Percentiles rank a stretch among this genome's conserved stretches.
These are phyloP conservation scores for Graphium colonna DNA, from an alignment of 2,888 invertebrate genomes.

Conservation along the genomic window DNA sequence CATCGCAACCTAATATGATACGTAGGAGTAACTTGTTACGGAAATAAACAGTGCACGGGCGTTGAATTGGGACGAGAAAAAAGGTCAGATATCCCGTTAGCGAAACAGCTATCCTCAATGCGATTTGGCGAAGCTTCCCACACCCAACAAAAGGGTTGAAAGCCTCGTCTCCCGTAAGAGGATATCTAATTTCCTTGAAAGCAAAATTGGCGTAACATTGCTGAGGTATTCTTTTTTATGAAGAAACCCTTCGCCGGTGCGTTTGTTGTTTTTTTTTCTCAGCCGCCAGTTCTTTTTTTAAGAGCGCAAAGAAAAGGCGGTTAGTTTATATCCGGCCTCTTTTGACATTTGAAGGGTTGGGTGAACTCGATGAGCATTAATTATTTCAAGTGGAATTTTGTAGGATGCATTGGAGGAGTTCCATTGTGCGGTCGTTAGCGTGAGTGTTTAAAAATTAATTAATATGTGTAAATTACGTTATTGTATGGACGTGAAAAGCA, in stretches of 20 bases:
- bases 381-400: conserved; percentile 72
- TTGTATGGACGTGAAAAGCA: background rate
- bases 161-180: conserved; percentile 63
- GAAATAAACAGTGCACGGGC: background rate
- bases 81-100: conserved; percentile 23
- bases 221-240: conserved; percentile 51
- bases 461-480: background rate
- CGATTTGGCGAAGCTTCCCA: conserved; percentile 63
- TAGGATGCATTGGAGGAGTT: conserved; percentile 53
- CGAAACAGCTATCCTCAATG: conserved; percentile 40
- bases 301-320: conserved; percentile 78
- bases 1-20: no score
- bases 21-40: no score
- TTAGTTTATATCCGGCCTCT: conserved; percentile 77
- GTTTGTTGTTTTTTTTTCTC: conserved; percentile 55
- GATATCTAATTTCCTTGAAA: conserved; percentile 79
- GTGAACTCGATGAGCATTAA: conserved; percentile 70
- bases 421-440: conserved; percentile 26
- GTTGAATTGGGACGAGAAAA: conserved; percentile 8
- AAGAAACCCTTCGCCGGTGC: conserved; percentile 57
- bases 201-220: conserved; percentile 79
- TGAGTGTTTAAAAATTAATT: conserved; percentile 15
- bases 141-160: conserved; percentile 69
- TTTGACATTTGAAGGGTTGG: conserved; percentile 70
- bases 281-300: conserved; percentile 35